These are phyloP conservation scores for Nysson spinosus DNA, from an alignment of 2,888 invertebrate genomes.

Conservation along the genomic window DNA sequence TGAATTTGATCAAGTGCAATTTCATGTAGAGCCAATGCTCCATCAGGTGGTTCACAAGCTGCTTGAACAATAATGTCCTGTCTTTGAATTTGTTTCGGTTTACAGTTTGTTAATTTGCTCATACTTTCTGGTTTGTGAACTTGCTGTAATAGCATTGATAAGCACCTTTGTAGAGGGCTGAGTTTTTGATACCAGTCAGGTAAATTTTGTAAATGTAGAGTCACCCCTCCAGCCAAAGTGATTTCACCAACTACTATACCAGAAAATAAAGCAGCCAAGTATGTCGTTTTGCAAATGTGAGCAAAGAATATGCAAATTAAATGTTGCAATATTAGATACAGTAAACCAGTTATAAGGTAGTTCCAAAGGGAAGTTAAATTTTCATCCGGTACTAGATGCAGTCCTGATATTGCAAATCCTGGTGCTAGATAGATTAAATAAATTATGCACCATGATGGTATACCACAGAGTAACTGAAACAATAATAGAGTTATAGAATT, in stretches of 20 bases:
- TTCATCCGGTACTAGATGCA: slow-evolving; percentile 80
- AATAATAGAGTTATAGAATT: not conserved
- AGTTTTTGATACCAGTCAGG: slow-evolving; percentile 71
- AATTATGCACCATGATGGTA: slow-evolving; percentile 88
- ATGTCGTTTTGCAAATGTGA: slow-evolving; percentile 71
- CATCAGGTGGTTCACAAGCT: slow-evolving; percentile 89
- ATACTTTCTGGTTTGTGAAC: slow-evolving; percentile 64
- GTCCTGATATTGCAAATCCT: slow-evolving; percentile 92
- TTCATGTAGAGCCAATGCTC: slow-evolving; percentile 80
- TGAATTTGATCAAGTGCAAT: slow-evolving; percentile 79
- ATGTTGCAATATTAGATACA: slow-evolving; percentile 72
- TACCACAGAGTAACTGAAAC: slow-evolving; percentile 87
- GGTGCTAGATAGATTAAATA: slow-evolving; percentile 92
- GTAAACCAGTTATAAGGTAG: slow-evolving; percentile 68
- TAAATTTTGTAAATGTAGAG: slow-evolving; percentile 71
- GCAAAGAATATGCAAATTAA: slow-evolving; percentile 70
- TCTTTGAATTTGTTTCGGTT: slow-evolving; percentile 84
- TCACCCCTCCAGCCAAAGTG: slow-evolving; percentile 69
- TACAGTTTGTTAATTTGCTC: slow-evolving; percentile 69
- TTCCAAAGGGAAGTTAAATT: slow-evolving; percentile 72
- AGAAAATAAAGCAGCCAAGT: slow-evolving; percentile 66
- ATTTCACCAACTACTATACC: slow-evolving; percentile 70
- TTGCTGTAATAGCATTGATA: slow-evolving; percentile 68
- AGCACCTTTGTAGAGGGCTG: slow-evolving; percentile 72
- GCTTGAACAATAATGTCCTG: slow-evolving; percentile 92